Evolutionary conservation across 2,113 vertebrate species (phyloP).

Genomic region (Xiphophorus hellerii): DNA sequence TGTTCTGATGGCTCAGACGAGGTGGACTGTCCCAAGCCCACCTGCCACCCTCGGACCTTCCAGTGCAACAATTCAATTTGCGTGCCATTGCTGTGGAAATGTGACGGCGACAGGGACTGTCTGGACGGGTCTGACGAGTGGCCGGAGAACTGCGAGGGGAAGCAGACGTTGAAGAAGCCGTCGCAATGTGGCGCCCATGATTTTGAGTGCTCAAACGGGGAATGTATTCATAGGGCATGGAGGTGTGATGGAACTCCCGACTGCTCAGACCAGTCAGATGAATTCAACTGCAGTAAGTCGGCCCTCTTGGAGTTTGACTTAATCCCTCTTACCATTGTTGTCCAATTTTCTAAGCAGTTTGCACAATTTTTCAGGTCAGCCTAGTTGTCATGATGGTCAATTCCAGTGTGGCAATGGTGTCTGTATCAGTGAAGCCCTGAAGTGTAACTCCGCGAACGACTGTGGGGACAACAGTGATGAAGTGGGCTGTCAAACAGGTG

Average conservation of each 20-base stretch:
- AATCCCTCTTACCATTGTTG: not conserved
- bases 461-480: conserved; percentile 88
- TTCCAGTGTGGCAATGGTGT: conserved; percentile 84
- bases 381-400: conserved; percentile 82
- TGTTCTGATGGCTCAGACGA: conserved; percentile 87
- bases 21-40: conserved; percentile 68
- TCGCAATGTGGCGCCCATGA: conserved; percentile 67
- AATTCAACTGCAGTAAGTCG: conserved; percentile 84
- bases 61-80: conserved; percentile 82
- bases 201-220: conserved; percentile 83
- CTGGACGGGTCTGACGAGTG: conserved; percentile 86
- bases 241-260: conserved; percentile 81
- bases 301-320: no score
- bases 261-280: conserved; percentile 86
- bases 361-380: conserved; percentile 58
- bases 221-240: conserved; percentile 84
- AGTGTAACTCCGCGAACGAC: conserved; percentile 81
- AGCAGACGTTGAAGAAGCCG: fast-evolving
- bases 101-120: conserved; percentile 85
- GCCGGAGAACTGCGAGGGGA: conserved; percentile 67
- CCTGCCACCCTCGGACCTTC: conserved; percentile 77
- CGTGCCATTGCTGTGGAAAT: conserved; percentile 80
- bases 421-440: conserved; percentile 84
- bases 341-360: not conserved
- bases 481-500: conserved; percentile 80